These are phyloP conservation scores for Salminus brasiliensis DNA, from an alignment of 2,113 vertebrate species.

Conservation along the genomic window DNA sequence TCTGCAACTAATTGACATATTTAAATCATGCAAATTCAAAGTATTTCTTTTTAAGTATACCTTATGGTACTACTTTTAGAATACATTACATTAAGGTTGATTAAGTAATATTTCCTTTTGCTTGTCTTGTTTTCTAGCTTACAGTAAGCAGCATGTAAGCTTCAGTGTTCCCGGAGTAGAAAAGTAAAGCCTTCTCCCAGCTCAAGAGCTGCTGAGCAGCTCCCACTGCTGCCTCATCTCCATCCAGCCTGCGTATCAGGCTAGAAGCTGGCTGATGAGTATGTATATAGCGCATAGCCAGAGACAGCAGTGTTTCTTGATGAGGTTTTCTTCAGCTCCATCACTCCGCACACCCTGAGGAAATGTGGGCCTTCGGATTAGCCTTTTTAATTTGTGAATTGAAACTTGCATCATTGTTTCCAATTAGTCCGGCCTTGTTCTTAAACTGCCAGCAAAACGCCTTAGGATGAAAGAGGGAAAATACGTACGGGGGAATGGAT, in stretches of 20 bases:
- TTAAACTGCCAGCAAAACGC: constrained; percentile 42
- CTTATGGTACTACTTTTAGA: background rate
- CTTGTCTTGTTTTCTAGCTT: background rate
- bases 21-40: too few relatives aligned
- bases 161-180: background rate
- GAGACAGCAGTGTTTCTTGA: constrained; percentile 31
- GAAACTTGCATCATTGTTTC: constrained; percentile 66
- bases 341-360: constrained; percentile 51
- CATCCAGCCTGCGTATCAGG: background rate
- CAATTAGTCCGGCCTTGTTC: constrained; percentile 62
- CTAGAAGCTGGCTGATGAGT: background rate
- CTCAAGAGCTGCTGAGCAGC: constrained; percentile 4
- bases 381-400: constrained; percentile 64
- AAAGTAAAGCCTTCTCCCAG: background rate
- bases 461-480: constrained; percentile 18
- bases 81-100: background rate
- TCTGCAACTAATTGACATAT: too few relatives aligned
- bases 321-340: constrained; percentile 44
- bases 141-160: background rate
- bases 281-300: background rate
- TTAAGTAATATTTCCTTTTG: background rate
- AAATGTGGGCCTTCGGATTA: constrained; percentile 64
- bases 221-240: background rate
- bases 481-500: constrained; percentile 41
- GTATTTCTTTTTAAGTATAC: too few relatives aligned